A percentile compares a stretch with the other conserved stretches of the same genome.
Evolutionary conservation across 2,797 vertebrate genomes (phyloP).

Genomic region (Gadopsis bispinosus): DNA sequence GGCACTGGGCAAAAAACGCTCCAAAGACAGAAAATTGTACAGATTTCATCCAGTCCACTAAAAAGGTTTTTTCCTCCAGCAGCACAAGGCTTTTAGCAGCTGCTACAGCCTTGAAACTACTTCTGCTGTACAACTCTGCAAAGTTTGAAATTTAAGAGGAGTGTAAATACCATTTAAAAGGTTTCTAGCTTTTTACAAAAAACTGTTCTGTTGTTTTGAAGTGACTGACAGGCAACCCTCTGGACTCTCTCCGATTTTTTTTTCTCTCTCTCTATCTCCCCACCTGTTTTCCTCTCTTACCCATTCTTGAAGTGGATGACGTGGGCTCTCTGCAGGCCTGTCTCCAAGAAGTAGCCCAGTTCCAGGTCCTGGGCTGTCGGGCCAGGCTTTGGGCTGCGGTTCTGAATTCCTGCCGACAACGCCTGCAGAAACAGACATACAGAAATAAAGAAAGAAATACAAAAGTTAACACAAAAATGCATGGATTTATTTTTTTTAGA

Average conservation of each 20-base stretch:
- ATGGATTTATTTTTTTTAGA: no score
- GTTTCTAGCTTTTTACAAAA: background rate
- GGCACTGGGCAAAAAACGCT: background rate
- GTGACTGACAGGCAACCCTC: background rate
- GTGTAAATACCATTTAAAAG: background rate
- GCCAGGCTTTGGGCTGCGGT: constrained; percentile 97
- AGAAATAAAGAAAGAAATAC: background rate
- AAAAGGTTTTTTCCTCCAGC: background rate
- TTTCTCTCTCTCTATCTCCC: background rate
- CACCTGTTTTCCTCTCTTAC: constrained; percentile 79
- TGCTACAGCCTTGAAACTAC: constrained; percentile 7
- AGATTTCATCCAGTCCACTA: constrained; percentile 5
- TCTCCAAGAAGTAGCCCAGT: constrained; percentile 98
- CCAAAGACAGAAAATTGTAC: background rate
- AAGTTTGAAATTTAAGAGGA: background rate
- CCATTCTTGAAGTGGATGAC: constrained; percentile 99
- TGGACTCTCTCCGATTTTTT: background rate
- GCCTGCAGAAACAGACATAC: constrained; percentile 79
- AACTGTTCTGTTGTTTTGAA: constrained; percentile 1
- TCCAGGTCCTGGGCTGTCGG: constrained; percentile 94
- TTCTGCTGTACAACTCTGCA: constrained; percentile 10
- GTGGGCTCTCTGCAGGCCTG: constrained; percentile 97
- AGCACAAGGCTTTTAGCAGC: constrained; percentile 3
- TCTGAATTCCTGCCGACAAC: constrained; percentile 93
- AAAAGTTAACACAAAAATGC: background rate